These are phyloP conservation scores for Oxyura jamaicensis DNA, from an alignment of 2,113 vertebrate species.

Conservation along the genomic window DNA sequence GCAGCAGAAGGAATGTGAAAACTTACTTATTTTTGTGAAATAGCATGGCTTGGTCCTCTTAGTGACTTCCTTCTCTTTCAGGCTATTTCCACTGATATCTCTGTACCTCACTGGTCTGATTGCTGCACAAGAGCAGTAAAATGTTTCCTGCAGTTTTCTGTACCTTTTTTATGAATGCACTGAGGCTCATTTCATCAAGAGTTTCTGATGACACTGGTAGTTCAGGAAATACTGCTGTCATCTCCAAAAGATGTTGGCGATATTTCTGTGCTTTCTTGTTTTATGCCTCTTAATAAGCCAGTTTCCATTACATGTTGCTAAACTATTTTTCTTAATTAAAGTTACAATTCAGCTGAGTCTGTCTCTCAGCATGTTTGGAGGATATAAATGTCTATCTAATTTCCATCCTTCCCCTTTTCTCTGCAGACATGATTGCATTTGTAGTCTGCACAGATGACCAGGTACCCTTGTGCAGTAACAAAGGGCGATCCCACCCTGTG, in stretches of 20 bases:
- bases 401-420: not conserved
- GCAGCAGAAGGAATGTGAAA: not conserved
- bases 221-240: not conserved
- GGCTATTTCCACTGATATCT: rapidly evolving
- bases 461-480: not conserved
- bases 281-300: not conserved
- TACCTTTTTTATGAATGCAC: not conserved
- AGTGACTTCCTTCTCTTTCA: not conserved
- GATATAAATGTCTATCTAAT: not conserved
- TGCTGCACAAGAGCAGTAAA: not conserved
- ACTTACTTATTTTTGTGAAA: not conserved
- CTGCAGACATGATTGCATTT: not conserved
- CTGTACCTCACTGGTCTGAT: not conserved
- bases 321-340: not conserved
- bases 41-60: not conserved
- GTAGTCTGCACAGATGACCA: not conserved
- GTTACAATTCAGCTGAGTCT: not conserved
- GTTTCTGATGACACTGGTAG: not conserved
- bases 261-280: not conserved
- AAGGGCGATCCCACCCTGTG: too few relatives aligned
- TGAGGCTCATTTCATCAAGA: not conserved
- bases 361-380: not conserved
- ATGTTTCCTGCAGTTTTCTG: not conserved
- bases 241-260: not conserved
- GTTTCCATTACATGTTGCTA: not conserved